phyloP scores from a whole-genome alignment of 2,888 invertebrate genomes.

The Operophtera brumata region DNA sequence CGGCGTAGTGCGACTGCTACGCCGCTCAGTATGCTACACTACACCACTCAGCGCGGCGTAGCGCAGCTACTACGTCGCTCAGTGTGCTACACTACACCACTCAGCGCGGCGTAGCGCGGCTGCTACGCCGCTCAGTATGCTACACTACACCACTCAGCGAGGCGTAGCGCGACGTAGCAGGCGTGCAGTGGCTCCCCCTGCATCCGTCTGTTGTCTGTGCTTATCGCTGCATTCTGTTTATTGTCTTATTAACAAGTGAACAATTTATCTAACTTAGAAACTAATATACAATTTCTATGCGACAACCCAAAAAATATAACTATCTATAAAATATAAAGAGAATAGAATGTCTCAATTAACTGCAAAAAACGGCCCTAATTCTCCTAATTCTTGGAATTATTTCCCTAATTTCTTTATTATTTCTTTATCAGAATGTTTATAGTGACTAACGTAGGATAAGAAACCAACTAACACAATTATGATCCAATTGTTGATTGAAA shows the following conservation, averaged over 20 bases:
- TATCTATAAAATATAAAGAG: too few species aligned
- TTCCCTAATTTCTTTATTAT: too few species aligned
- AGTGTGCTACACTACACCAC: neutral
- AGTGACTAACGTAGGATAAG: too few species aligned
- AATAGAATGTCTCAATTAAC: too few species aligned
- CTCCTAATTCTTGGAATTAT: too few species aligned
- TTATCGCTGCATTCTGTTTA: slow-evolving; percentile 38
- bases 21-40: too few species aligned
- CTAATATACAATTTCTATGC: slow-evolving; percentile 6
- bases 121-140: neutral
- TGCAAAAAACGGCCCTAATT: too few species aligned
- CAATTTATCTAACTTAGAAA: slow-evolving; percentile 5
- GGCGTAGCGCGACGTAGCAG: neutral
- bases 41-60: too few species aligned
- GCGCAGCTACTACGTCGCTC: neutral
- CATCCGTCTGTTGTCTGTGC: slow-evolving; percentile 34
- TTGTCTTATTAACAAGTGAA: slow-evolving; percentile 40
- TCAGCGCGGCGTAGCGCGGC: neutral
- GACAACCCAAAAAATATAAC: slow-evolving; percentile 11
- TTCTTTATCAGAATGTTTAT: too few species aligned
- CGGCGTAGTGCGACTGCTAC: neutral
- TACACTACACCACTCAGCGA: too few species aligned
- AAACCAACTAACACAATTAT: too few species aligned
- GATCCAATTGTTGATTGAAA: too few species aligned
- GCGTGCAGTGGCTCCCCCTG: neutral